Evolutionary conservation across 2,888 invertebrate genomes (phyloP).

Genomic region (Liodrosophila aerea): DNA sequence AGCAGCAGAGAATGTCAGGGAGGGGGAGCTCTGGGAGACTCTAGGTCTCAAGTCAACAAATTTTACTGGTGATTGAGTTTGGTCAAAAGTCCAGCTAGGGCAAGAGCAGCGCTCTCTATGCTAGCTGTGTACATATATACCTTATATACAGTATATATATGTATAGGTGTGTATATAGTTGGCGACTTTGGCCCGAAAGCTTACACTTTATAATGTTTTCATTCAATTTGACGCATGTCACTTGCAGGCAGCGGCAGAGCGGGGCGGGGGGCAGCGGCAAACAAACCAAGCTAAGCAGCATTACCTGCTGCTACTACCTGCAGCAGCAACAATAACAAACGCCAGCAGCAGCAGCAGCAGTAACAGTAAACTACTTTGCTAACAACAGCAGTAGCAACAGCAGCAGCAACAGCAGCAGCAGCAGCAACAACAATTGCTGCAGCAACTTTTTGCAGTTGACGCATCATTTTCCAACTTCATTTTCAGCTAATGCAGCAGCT

Average conservation of each 20-base stretch:
- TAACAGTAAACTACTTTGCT: conserved; percentile 29
- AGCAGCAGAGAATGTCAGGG: neutral
- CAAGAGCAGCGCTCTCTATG: neutral
- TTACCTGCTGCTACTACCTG: conserved; percentile 33
- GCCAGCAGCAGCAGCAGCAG: conserved; percentile 1
- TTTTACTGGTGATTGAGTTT: conserved; percentile 10
- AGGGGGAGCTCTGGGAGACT: neutral
- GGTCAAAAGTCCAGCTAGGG: neutral
- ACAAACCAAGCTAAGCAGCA: conserved; percentile 10
- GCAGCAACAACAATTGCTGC: conserved; percentile 20
- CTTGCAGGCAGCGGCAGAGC: conserved; percentile 19
- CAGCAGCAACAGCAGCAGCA: conserved; percentile 19
- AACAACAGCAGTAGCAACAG: conserved; percentile 4
- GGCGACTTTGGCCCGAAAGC: conserved; percentile 9
- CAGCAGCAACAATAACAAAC: conserved; percentile 14
- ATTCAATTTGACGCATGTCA: conserved; percentile 58
- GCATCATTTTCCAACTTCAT: conserved; percentile 56
- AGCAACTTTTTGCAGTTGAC: conserved; percentile 51
- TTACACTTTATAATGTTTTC: conserved; percentile 46
- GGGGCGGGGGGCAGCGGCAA: neutral
- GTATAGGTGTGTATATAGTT: conserved; percentile 8
- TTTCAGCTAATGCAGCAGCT: conserved; percentile 57
- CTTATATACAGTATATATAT: conserved; percentile 7
- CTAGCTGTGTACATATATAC: neutral
- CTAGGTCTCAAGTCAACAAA: conserved; percentile 8